Evolutionary conservation across 2,888 invertebrate genomes (phyloP).

Genomic region (Globia sparganii): DNA sequence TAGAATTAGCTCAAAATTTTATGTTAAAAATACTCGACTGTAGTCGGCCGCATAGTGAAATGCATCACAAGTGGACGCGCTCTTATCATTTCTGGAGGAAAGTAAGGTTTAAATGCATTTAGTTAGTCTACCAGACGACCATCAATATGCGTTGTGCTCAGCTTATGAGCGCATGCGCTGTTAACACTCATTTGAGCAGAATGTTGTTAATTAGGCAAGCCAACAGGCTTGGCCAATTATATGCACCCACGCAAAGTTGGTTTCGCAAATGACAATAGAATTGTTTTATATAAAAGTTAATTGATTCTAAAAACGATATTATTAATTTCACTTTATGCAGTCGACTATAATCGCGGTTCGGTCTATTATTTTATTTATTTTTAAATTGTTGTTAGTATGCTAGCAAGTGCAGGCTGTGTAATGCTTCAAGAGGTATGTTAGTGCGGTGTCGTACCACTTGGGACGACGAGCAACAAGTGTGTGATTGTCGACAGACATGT

Average conservation of each 20-base stretch:
- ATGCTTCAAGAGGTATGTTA: constrained; percentile 53
- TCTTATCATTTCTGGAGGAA: background rate
- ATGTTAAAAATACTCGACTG: constrained; percentile 21
- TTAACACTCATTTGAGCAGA: background rate
- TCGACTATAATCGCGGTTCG: constrained; percentile 19
- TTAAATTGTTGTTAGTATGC: constrained; percentile 57
- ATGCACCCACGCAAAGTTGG: background rate
- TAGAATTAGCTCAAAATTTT: constrained; percentile 57
- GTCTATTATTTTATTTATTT: constrained; percentile 44
- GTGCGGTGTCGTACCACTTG: constrained; percentile 10
- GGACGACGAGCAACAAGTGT: background rate
- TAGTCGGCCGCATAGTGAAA: constrained; percentile 12
- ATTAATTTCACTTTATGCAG: constrained; percentile 2
- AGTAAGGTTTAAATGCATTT: background rate
- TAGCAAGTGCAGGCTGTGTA: constrained; percentile 71
- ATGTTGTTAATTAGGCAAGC: background rate
- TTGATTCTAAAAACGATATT: background rate
- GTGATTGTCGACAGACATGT: constrained; percentile 5
- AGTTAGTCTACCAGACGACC: background rate
- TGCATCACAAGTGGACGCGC: background rate
- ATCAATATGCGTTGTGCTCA: background rate
- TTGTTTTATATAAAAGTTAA: background rate
- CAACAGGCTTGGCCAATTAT: too few species aligned
- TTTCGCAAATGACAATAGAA: background rate
- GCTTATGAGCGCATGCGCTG: background rate